Percentiles rank a stretch among this genome's conserved stretches.
phyloP scores from a whole-genome alignment of 2,113 vertebrate species.

The Lamprologus sp. region DNA sequence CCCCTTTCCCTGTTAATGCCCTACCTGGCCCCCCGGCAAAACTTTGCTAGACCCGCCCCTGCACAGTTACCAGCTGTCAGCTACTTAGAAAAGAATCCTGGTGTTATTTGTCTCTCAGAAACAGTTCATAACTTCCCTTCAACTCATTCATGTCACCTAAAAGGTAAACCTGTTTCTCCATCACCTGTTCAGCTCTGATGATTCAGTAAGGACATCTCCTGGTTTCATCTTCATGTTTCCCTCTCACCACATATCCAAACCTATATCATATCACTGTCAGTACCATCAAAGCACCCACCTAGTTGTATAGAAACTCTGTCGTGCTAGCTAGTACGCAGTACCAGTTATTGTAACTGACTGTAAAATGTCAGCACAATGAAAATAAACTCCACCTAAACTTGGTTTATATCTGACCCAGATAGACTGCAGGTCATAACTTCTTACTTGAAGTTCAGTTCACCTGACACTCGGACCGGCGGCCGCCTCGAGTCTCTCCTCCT shows the following conservation, averaged over 20 bases:
- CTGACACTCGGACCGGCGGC: rapidly evolving
- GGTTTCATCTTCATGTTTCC: not conserved
- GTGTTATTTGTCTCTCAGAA: not conserved
- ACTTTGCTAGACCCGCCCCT: not conserved
- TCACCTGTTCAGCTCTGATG: no score
- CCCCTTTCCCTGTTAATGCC: not conserved
- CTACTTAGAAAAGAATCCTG: rapidly evolving
- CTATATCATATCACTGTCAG: not conserved
- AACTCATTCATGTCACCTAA: not conserved
- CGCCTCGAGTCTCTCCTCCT: not conserved
- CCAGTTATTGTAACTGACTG: not conserved
- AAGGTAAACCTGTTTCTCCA: not conserved
- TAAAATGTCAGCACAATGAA: rapidly evolving
- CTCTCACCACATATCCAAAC: not conserved
- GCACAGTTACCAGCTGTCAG: not conserved
- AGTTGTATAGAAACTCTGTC: not conserved
- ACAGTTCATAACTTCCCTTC: not conserved
- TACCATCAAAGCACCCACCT: not conserved
- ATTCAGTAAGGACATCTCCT: no score
- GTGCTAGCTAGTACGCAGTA: rapidly evolving
- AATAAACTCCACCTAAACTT: not conserved
- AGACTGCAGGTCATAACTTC: not conserved
- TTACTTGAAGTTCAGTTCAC: not conserved
- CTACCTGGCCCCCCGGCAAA: not conserved
- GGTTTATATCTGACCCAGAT: not conserved